A percentile compares a stretch with the other conserved stretches of the same genome.
Evolutionary conservation across 2,888 invertebrate species (phyloP).

Genomic region (Xestobium rufovillosum): DNA sequence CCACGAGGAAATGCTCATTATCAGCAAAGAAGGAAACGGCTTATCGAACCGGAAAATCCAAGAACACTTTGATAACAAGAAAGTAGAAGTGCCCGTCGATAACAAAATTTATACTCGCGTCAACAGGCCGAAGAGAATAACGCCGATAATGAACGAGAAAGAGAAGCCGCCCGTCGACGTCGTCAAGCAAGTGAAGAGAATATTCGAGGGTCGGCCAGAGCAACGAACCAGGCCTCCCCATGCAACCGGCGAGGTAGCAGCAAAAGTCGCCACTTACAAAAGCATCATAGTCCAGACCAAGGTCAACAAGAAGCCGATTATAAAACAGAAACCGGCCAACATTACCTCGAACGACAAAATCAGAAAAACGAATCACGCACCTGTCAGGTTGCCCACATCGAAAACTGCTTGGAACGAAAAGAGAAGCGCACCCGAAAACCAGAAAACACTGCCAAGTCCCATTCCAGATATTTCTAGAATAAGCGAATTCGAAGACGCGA

Average conservation of each 20-base stretch:
- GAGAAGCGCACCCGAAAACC: not conserved
- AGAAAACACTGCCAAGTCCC: slow-evolving; percentile 31
- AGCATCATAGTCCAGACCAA: slow-evolving; percentile 54
- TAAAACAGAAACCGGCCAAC: slow-evolving; percentile 44
- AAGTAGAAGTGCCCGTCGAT: slow-evolving; percentile 13
- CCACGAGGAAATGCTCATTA: slow-evolving; percentile 47
- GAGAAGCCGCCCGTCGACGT: slow-evolving; percentile 85
- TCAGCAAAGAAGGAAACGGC: slow-evolving; percentile 36
- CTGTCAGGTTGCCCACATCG: slow-evolving; percentile 7
- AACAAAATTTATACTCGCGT: slow-evolving; percentile 33
- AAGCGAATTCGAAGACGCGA: slow-evolving; percentile 17
- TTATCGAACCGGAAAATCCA: slow-evolving; percentile 26
- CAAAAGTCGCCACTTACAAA: slow-evolving; percentile 57
- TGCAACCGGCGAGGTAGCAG: slow-evolving; percentile 56
- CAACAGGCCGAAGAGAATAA: slow-evolving; percentile 54
- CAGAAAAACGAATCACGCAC: slow-evolving; percentile 15
- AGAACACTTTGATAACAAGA: slow-evolving; percentile 19
- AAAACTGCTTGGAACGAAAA: not conserved
- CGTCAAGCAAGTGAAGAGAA: slow-evolving; percentile 75
- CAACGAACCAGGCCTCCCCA: slow-evolving; percentile 46
- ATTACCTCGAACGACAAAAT: slow-evolving; percentile 27
- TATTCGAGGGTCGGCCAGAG: slow-evolving; percentile 68
- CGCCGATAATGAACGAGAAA: slow-evolving; percentile 59
- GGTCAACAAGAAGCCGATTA: slow-evolving; percentile 36
- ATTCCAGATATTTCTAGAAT: slow-evolving; percentile 40